Base-by-base conservation (phyloP, 2,797 vertebrate genomes). In the Falco novaeseelandiae region DNA sequence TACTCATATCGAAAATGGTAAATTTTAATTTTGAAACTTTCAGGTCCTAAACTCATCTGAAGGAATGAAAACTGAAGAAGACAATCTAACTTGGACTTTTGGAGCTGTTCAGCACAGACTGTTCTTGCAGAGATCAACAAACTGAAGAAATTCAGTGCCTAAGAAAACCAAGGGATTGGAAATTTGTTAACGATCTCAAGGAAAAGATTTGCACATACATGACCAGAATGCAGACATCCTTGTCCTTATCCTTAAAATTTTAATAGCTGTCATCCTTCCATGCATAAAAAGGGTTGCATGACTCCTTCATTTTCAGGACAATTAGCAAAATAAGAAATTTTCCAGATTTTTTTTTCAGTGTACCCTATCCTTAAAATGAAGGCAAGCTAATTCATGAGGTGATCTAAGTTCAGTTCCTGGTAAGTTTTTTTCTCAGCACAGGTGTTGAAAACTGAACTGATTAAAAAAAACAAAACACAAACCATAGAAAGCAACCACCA, bases 401-500 rank as follows among this genome's bases (percentile, higher is more conserved):
- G 61, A 67, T 48, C 42, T 44, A 46, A 73, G n/a, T 51, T 88
- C 66, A 59, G 38, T 59, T 93, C 44, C 55, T 85, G 44, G 32
- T 65, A 72, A 69, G 10, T 74, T 40, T 79, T 79, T n/a, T 36
- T 78, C 55, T 82, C 26, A 44, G 36, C 54, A 66, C 9, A 57
- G 40, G 22, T 38, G 9, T 16, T 80, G 49, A 76, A 82, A 65
- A 23, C 23, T 19, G 36, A 62, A 61, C 34, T n/a, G 26, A 62
- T 61, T 40, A 14, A 57, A 78, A 70, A 63, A 3, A 1, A 2
- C 12, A 40, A 40, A 40, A 38, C 36, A 38, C 36, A 14, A 40
- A 40, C 2, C 40, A 11, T 16, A 57, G 38, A 83, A 62, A 2
- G 0, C 9, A 27, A 46, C 12, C 23, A 12, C 19, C 23, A 54